These are phyloP conservation scores for Eira barbara DNA, from an alignment of 2,113 vertebrate genomes.

Conservation along the genomic window DNA sequence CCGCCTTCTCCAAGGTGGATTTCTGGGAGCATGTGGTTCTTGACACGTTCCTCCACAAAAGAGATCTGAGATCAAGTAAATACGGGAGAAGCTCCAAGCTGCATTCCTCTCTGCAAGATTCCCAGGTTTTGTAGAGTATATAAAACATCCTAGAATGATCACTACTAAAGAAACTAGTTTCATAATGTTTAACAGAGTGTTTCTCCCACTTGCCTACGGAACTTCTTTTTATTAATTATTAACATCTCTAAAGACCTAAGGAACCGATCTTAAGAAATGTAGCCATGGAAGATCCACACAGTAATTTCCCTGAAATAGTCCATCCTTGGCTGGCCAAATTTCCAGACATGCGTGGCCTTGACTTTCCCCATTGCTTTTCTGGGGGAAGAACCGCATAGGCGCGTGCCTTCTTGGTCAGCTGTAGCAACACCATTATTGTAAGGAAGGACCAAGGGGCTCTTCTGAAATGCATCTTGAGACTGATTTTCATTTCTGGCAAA, in stretches of 20 bases:
- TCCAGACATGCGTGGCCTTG: background rate
- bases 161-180: background rate
- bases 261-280: background rate
- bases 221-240: background rate
- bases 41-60: fast-evolving
- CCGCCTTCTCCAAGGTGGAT: background rate
- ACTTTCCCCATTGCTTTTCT: background rate
- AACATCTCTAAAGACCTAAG: background rate
- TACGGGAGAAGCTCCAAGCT: background rate
- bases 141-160: background rate
- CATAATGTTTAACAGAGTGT: background rate
- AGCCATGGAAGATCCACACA: background rate
- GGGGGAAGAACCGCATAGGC: background rate
- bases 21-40: background rate
- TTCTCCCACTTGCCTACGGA: background rate
- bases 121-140: background rate
- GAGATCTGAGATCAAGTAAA: background rate
- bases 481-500: background rate
- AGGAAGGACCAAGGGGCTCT: background rate
- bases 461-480: background rate
- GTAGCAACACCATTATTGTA: background rate
- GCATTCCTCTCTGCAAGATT: background rate
- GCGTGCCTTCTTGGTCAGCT: background rate
- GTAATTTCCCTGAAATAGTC: background rate
- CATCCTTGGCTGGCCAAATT: background rate